Base-by-base conservation (phyloP, 2,797 vertebrate genomes). In the Smutsia temminckii region DNA sequence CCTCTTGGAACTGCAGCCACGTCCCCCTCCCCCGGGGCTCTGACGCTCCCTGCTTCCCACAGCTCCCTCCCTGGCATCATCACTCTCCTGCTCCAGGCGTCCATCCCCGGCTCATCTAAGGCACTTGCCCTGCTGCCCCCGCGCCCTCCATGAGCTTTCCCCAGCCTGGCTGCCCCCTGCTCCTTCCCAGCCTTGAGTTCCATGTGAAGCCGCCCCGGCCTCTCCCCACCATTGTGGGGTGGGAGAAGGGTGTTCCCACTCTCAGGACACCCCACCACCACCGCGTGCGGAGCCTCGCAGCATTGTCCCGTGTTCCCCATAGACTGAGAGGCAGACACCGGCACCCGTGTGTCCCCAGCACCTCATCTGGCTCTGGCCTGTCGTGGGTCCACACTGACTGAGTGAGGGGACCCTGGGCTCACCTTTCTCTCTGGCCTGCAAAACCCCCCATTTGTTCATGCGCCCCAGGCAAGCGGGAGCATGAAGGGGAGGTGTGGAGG, bases 231-330 rank as follows among this genome's bases (percentile, higher is more conserved):
- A 46, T 12, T 46, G 46, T 46, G 37, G 14, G 20, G 34, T 21
- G 51, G 20, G 9, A 59, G 53, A n/a, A 10, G n/a, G 17, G 23
- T 21, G 17, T 75, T 29, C 29, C 11, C 66, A 8, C 32, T 14
- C 23, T n/a, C 79, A 53, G 46, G 40, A 20, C 77, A 34, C 78
- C 29, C 49, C 17, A 3, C 55, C 59, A 46, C 46, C 3, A 0
- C 37, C 61, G 13, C 1, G 2, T 10, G 63, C 13, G 27, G 61
- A 0, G 32, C 40, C 78, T 0, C 5, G 11, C 12, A 3, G 12
- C 3, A 5, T 5, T 25, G 34, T 21, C 87, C 10, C 1, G 3
- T 1, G 21, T 14, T 64, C 37, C 83, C 3, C 32, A 9, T 0
- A 29, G 25, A 32, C 32, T 1, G 25, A 49, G 32, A 27, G 49